A percentile compares a stretch with the other conserved stretches of the same genome.
These are phyloP conservation scores for Centrocercus urophasianus DNA, from an alignment of 2,113 vertebrate genomes.

Conservation along the genomic window DNA sequence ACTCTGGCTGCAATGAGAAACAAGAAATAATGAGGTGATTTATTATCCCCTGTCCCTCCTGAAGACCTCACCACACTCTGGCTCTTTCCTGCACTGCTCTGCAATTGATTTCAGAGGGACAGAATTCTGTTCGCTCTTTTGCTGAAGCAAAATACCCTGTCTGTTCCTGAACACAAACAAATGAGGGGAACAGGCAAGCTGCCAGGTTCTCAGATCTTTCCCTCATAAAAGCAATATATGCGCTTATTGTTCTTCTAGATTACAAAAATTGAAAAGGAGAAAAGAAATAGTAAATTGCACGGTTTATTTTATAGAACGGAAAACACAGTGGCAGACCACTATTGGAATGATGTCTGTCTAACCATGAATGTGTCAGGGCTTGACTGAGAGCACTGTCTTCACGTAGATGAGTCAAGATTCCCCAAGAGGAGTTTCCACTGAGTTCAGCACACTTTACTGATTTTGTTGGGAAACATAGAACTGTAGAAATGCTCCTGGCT, in stretches of 20 bases:
- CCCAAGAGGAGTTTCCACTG: not conserved
- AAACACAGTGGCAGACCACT: not conserved
- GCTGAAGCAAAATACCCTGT: not conserved
- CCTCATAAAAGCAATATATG: constrained; percentile 50
- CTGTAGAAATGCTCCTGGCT: not conserved
- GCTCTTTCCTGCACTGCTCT: not conserved
- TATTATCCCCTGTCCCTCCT: constrained; percentile 7
- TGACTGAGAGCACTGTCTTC: not conserved
- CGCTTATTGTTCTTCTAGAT: constrained; percentile 43
- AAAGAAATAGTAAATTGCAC: constrained; percentile 23
- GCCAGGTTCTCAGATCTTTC: constrained; percentile 25
- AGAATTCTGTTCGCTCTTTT: not conserved
- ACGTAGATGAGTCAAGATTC: constrained; percentile 9
- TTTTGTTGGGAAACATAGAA: not conserved
- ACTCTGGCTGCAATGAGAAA: constrained; percentile 9
- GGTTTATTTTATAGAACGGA: constrained; percentile 38
- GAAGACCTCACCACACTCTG: not conserved
- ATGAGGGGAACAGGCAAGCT: not conserved
- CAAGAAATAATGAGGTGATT: constrained; percentile 48
- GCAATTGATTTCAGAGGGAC: constrained; percentile 12
- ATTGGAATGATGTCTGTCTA: not conserved
- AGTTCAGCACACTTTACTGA: not conserved
- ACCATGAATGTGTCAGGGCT: constrained; percentile 13
- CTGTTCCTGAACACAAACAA: not conserved
- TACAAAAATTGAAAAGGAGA: constrained; percentile 40